A percentile compares a stretch with the other conserved stretches of the same genome.
These are phyloP conservation scores for Altica lythri DNA, from an alignment of 2,888 invertebrate species.

Conservation along the genomic window DNA sequence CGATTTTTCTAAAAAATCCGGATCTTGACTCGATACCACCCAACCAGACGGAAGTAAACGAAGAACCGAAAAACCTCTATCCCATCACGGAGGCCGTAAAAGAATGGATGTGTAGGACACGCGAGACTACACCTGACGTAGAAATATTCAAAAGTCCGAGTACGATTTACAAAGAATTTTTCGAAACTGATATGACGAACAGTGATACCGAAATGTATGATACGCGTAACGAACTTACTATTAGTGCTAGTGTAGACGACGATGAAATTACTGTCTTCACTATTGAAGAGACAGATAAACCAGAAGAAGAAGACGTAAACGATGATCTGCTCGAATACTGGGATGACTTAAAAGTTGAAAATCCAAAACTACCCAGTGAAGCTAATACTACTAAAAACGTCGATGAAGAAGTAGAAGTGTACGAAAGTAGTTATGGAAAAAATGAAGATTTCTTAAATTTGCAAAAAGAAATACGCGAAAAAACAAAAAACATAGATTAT, in stretches of 20 bases:
- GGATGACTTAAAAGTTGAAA: conserved; percentile 48
- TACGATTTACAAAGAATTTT: conserved; percentile 51
- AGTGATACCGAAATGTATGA: conserved; percentile 41
- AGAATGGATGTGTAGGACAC: conserved; percentile 62
- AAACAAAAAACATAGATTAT: conserved; percentile 31
- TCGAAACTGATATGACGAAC: conserved; percentile 42
- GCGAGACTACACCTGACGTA: conserved; percentile 56
- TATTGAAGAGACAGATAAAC: conserved; percentile 19
- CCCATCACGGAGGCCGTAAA: conserved; percentile 66
- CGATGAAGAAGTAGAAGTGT: conserved; percentile 49
- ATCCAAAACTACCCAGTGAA: conserved; percentile 9
- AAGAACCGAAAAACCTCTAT: conserved; percentile 42
- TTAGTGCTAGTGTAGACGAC: conserved; percentile 12
- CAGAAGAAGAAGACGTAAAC: conserved; percentile 45
- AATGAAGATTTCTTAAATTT: conserved; percentile 53
- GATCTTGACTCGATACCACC: conserved; percentile 21
- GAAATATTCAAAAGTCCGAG: conserved; percentile 55
- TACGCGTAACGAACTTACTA: conserved; percentile 15
- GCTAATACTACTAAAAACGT: conserved; percentile 33
- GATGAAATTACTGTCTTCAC: conserved; percentile 43
- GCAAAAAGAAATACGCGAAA: conserved; percentile 46
- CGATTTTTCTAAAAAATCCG: conserved; percentile 46
- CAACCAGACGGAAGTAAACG: no score
- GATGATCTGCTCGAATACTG: conserved; percentile 59
- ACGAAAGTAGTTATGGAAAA: conserved; percentile 56